Percentiles rank a stretch among this genome's conserved stretches.
Conservation (phyloP, 1,140 invertebrate species). For the Oscheius sp. region DNA sequence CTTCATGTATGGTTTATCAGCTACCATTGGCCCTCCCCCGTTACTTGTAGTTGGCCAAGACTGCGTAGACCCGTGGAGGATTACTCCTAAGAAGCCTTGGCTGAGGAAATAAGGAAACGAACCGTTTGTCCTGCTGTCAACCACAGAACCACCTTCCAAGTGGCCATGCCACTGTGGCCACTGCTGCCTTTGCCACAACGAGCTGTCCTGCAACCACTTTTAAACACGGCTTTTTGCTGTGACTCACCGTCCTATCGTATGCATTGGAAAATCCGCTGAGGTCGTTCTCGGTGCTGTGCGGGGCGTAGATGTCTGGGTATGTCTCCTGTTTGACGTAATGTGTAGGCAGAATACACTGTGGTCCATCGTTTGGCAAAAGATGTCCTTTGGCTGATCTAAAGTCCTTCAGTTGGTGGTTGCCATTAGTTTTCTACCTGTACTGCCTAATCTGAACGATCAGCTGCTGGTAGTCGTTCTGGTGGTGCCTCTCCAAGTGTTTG, state of each 20-base stretch:
- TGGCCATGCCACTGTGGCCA: neutral
- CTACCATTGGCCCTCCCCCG: neutral
- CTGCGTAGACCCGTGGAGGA: neutral
- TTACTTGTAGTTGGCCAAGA: neutral
- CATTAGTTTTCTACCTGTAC: constrained; percentile 1
- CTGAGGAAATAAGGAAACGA: neutral
- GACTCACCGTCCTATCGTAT: neutral
- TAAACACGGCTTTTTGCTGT: neutral
- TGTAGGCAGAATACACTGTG: constrained; percentile 1
- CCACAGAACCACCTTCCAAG: neutral
- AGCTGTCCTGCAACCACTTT: neutral
- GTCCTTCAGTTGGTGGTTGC: neutral
- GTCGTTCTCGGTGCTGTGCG: neutral
- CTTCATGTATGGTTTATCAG: constrained; percentile 35
- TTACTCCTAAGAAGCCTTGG: neutral
- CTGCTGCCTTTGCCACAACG: neutral
- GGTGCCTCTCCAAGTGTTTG: constrained; percentile 35
- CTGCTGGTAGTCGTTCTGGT: constrained; percentile 25
- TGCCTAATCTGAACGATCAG: constrained; percentile 18
- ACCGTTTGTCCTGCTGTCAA: neutral
- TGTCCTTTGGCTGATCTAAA: neutral
- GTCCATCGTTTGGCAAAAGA: neutral
- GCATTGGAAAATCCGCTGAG: neutral
- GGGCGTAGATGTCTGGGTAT: constrained; percentile 1
- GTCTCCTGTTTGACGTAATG: neutral